phyloP scores from a whole-genome alignment of 2,113 vertebrate species.

The Piaya cayana region DNA sequence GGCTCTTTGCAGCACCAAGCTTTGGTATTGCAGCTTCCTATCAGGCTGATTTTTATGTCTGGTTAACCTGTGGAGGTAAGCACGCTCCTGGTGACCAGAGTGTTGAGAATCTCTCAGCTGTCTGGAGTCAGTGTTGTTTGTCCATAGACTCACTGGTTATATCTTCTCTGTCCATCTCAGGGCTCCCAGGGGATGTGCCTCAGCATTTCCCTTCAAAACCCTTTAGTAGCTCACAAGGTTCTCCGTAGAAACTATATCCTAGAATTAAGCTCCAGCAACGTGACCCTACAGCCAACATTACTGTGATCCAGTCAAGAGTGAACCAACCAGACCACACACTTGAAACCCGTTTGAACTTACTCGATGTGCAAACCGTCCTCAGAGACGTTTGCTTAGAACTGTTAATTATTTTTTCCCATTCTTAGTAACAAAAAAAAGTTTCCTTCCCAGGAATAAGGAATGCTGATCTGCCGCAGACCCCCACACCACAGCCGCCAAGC shows the following conservation, averaged over 20 bases:
- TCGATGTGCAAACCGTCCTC: neutral
- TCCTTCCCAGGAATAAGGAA: neutral
- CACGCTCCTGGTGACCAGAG: accelerated
- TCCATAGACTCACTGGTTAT: neutral
- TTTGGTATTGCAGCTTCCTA: accelerated
- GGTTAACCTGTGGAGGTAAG: neutral
- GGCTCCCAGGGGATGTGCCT: neutral
- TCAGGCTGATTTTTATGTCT: neutral
- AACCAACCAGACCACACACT: accelerated
- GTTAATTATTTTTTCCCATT: neutral
- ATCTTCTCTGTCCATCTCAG: neutral
- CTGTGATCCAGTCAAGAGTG: neutral
- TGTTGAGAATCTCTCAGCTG: neutral
- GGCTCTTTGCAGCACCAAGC: accelerated
- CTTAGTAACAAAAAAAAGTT: neutral
- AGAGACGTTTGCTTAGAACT: neutral
- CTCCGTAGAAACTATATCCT: neutral
- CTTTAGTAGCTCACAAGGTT: neutral
- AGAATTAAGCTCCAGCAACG: neutral
- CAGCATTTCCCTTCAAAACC: accelerated
- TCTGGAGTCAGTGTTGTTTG: neutral
- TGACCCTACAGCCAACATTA: accelerated
- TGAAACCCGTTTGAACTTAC: neutral
- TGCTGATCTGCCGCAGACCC: accelerated
- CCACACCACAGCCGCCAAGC: neutral